Base-by-base conservation (phyloP, 1,140 invertebrate species). In the Drepana arcuata region DNA sequence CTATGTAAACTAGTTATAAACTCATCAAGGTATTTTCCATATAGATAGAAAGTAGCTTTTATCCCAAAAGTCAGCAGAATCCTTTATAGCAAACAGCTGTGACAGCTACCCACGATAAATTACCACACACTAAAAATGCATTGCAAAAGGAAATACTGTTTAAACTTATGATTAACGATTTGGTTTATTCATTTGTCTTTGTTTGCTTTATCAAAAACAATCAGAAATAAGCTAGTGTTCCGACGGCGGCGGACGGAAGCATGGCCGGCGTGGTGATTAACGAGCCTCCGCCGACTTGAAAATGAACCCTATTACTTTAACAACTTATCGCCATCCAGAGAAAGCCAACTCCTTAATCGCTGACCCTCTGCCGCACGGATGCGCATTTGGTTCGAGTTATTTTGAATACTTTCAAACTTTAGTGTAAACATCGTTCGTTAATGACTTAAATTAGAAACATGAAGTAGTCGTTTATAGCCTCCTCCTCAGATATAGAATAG, bases 181-280 rank as follows among this genome's bases (percentile, higher is more conserved):
- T 48, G 30, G 39, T 57, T 48, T 62, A 57, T 63, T 62, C 42
- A 59, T 66, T 57, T 57, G 59, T 71, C 62, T 64, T 66, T 67
- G 66, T 71, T 65, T 73, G 60, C 66, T 68, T 73, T 71, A 74
- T 77, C 69, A 69, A 69, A 77, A 77, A 74, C 72, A 71, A 77
- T 80, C 63, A 65, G 64, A 73, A 75, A 73, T 70, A 72, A 71
- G 62, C 62, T 52, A 49, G 55, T 64, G 64, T 75, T 68, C 69
- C 69, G 64, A 52, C 56, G 48, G 34, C 30, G 41, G 48, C 39
- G 52, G 72, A 69, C 72, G 71, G 70, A 72, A 79, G 51, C 53
- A 50, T 38, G 41, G 41, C 45, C 54, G 39, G 33, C 37, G 32
- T 53, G 7, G 53, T 80, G 75, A 80, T 77, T 74, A 80, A 80